These are phyloP conservation scores for Tarsius wallacei DNA, from an alignment of 2,797 vertebrate species.

Conservation along the genomic window DNA sequence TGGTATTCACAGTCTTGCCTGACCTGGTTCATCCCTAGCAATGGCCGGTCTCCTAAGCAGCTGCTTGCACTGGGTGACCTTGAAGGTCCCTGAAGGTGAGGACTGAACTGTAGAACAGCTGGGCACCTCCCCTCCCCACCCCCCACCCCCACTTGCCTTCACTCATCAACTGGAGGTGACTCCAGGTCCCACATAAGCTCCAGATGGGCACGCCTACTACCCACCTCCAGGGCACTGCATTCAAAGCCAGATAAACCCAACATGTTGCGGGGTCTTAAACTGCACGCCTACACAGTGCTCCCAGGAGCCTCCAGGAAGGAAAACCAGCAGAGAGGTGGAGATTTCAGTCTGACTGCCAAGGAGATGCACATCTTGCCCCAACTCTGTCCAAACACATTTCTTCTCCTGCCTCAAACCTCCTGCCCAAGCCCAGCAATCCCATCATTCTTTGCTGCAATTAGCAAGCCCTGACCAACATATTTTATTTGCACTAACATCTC, in stretches of 20 bases:
- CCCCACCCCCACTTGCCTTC: not conserved
- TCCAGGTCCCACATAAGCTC: not conserved
- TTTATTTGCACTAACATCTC: constrained; percentile 5
- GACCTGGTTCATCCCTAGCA: not conserved
- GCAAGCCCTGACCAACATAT: not conserved
- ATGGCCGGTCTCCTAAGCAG: not conserved
- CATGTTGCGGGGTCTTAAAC: constrained; percentile 11
- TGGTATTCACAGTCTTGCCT: not conserved
- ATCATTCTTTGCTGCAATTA: constrained; percentile 37
- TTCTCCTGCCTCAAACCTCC: not conserved
- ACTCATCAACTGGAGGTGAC: not conserved
- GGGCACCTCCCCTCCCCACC: not conserved
- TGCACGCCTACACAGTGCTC: not conserved
- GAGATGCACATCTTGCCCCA: not conserved
- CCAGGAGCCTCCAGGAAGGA: not conserved
- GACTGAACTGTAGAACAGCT: not conserved
- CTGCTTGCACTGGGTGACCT: not conserved
- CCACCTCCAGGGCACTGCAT: not conserved
- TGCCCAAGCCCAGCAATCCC: not conserved
- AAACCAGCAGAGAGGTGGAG: not conserved
- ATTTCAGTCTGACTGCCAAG: constrained; percentile 32
- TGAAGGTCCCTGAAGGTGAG: not conserved
- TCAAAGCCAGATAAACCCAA: constrained; percentile 46
- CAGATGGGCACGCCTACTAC: not conserved
- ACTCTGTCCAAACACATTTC: constrained; percentile 8